A percentile compares a stretch with the other conserved stretches of the same genome.
phyloP scores from a whole-genome alignment of 2,113 vertebrate genomes.

The Delphinapterus leucas region DNA sequence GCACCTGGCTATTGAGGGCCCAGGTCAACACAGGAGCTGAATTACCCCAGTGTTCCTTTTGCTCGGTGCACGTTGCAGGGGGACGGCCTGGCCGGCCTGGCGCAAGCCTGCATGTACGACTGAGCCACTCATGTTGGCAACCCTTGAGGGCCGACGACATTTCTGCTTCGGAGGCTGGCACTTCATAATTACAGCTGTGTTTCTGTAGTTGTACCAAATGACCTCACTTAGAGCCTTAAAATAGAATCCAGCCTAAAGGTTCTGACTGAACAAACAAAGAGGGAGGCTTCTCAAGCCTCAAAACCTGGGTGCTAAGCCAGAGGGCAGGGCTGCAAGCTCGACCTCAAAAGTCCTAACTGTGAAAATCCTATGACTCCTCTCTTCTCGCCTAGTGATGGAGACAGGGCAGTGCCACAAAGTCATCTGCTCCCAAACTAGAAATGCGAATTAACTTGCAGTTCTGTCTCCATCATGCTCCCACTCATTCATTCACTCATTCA shows the following conservation, averaged over 20 bases:
- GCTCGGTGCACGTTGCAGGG: fast-evolving
- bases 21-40: background rate
- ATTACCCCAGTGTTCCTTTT: fast-evolving
- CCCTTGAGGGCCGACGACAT: background rate
- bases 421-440: background rate
- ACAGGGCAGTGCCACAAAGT: background rate
- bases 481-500: background rate
- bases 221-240: constrained; percentile 39
- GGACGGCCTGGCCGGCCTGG: background rate
- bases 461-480: background rate
- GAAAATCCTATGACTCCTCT: background rate
- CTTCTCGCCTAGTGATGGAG: background rate
- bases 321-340: background rate
- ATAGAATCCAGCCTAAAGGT: background rate
- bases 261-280: background rate
- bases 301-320: background rate
- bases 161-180: background rate
- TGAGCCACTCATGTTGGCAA: background rate
- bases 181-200: constrained; percentile 54
- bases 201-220: constrained; percentile 42
- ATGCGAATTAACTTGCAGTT: background rate
- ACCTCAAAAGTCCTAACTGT: background rate
- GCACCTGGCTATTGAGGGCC: background rate
- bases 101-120: background rate
- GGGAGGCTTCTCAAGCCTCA: background rate